Evolutionary conservation across 2,888 invertebrate genomes (phyloP).

Genomic region (Drosophila pegasa): DNA sequence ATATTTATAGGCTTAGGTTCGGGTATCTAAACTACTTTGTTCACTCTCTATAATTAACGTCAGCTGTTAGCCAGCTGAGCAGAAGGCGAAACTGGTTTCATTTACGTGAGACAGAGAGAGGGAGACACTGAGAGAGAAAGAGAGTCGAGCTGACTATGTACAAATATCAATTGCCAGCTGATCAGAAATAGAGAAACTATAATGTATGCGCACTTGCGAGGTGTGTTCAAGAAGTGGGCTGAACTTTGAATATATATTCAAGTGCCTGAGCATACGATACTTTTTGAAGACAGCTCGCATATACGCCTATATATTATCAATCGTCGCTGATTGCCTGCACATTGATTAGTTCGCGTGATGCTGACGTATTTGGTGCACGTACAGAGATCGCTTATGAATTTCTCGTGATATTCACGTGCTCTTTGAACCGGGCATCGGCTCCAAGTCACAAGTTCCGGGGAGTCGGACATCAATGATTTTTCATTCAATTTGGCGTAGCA

Average conservation of each 20-base stretch:
- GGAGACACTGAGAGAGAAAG: not conserved
- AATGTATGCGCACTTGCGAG: not conserved
- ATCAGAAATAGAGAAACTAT: not conserved
- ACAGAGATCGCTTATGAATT: slow-evolving; percentile 7
- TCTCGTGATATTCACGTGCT: slow-evolving; percentile 33
- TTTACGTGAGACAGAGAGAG: not conserved
- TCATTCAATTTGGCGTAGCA: slow-evolving; percentile 8
- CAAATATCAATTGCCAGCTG: slow-evolving; percentile 1
- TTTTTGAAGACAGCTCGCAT: not conserved
- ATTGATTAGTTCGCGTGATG: slow-evolving; percentile 11
- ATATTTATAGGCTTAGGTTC: not conserved
- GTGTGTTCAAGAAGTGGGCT: not conserved
- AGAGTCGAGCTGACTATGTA: not conserved
- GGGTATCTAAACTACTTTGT: not conserved
- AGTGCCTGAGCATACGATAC: not conserved
- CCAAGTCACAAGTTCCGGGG: slow-evolving; percentile 19
- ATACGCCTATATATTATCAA: not conserved
- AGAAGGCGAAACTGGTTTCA: slow-evolving; percentile 13
- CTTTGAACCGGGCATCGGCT: slow-evolving; percentile 3
- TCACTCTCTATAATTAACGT: slow-evolving; percentile 1
- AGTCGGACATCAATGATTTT: slow-evolving; percentile 7
- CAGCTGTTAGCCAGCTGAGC: slow-evolving; percentile 19
- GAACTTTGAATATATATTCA: too few relatives aligned
- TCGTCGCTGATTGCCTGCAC: not conserved
- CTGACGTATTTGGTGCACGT: not conserved